Percentiles rank a stretch among this genome's conserved stretches.
Evolutionary conservation across 1,140 invertebrate species (phyloP).

Genomic region (Aphidius ervi): DNA sequence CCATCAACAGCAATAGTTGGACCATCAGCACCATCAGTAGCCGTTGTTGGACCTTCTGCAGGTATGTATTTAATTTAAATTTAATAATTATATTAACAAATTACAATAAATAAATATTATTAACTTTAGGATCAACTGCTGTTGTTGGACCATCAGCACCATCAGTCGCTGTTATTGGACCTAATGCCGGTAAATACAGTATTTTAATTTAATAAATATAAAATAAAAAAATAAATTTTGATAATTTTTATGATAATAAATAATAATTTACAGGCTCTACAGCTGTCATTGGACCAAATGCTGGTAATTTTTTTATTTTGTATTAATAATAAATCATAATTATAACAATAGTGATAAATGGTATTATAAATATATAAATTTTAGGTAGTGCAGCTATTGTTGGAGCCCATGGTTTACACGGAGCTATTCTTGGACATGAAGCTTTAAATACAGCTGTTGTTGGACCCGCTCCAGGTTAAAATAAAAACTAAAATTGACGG

Average conservation of each 20-base stretch:
- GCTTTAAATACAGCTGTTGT: not conserved
- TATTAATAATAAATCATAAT: too few species aligned
- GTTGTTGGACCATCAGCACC: constrained; percentile 37
- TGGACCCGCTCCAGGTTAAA: too few species aligned
- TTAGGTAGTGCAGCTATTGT: constrained; percentile 24
- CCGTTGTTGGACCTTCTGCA: constrained; percentile 40
- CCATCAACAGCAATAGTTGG: constrained; percentile 6
- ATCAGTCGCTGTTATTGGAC: constrained; percentile 25
- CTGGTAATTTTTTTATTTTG: too few species aligned
- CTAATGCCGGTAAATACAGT: constrained; percentile 1
- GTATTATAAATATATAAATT: too few species aligned
- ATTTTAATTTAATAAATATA: too few species aligned
- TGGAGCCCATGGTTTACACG: constrained; percentile 24
- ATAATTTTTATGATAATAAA: too few species aligned
- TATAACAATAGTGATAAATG: too few species aligned
- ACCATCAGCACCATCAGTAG: constrained; percentile 24
- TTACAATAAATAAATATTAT: too few species aligned
- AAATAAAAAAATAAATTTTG: too few species aligned
- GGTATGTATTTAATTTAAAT: constrained; percentile 43
- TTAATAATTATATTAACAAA: constrained; percentile 28
- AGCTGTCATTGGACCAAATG: too few species aligned
- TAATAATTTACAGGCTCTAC: too few species aligned
- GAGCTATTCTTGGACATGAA: not conserved
- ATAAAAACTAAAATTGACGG: not conserved
- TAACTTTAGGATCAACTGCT: constrained; percentile 28